Percentiles rank a stretch among this genome's conserved stretches.
phyloP scores from a whole-genome alignment of 2,113 vertebrate genomes.

The Manacus vitellinus region DNA sequence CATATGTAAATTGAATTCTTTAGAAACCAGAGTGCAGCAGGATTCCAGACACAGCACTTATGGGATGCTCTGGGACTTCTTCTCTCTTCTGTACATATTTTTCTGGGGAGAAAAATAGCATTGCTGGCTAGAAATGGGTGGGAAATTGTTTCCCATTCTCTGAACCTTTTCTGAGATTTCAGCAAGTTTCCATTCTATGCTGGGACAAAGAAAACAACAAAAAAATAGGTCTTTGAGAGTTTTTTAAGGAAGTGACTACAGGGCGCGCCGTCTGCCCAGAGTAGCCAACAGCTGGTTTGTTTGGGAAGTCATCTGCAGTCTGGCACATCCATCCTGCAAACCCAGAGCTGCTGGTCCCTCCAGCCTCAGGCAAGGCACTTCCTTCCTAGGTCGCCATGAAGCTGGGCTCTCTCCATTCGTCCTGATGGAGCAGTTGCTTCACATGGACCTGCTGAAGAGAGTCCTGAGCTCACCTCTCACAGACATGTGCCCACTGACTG shows the following conservation, averaged over 20 bases:
- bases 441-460: background rate
- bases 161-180: slow-evolving; percentile 53
- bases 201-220: slow-evolving; percentile 43
- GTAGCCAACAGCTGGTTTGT: background rate
- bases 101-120: slow-evolving; percentile 48
- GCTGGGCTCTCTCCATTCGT: background rate
- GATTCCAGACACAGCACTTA: slow-evolving; percentile 40
- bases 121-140: slow-evolving; percentile 55
- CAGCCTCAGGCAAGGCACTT: background rate
- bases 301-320: background rate
- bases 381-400: background rate
- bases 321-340: background rate
- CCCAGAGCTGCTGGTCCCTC: background rate
- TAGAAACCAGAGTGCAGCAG: slow-evolving; percentile 46
- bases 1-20: slow-evolving; percentile 68
- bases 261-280: background rate
- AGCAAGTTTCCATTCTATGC: slow-evolving; percentile 55
- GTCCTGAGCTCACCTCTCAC: slow-evolving; percentile 3
- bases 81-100: slow-evolving; percentile 39
- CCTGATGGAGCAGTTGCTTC: background rate
- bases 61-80: slow-evolving; percentile 42
- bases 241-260: background rate
- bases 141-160: slow-evolving; percentile 39
- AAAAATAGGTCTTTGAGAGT: background rate
- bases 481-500: background rate